Evolutionary conservation across 1,140 invertebrate genomes (phyloP).

Genomic region (Bombus polaris): DNA sequence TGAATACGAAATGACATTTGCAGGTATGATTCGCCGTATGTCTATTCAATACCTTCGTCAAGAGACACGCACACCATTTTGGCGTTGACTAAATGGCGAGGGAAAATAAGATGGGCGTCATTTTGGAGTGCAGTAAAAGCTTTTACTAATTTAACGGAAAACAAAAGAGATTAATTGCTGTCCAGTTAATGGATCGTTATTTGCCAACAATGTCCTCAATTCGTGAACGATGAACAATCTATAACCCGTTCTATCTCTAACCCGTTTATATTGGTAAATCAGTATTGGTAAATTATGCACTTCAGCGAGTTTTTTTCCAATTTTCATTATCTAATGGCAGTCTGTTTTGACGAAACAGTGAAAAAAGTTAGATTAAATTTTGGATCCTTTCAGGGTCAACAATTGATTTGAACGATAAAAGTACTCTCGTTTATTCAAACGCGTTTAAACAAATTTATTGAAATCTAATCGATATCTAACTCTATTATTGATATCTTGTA

Average conservation of each 20-base stretch:
- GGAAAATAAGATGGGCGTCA: background rate
- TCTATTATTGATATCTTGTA: too few relatives aligned
- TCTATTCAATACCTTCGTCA: background rate
- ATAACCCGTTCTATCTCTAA: too few relatives aligned
- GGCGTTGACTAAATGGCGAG: background rate
- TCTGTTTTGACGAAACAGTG: too few relatives aligned
- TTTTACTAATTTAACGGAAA: conserved; percentile 9
- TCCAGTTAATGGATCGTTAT: background rate
- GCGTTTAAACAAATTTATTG: too few relatives aligned
- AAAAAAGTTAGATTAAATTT: too few relatives aligned
- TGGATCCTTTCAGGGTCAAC: too few relatives aligned
- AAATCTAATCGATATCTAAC: too few relatives aligned
- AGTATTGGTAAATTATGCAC: too few relatives aligned
- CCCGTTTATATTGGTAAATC: background rate
- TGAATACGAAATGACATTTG: background rate
- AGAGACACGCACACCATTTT: background rate
- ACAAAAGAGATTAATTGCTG: background rate
- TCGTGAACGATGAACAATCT: background rate
- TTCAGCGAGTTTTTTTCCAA: too few relatives aligned
- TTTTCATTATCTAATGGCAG: too few relatives aligned
- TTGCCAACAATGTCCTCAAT: background rate
- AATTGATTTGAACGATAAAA: too few relatives aligned
- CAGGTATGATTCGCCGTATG: background rate
- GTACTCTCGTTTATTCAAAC: too few relatives aligned
- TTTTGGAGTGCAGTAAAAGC: background rate